Percentiles rank a stretch among this genome's conserved stretches.
Evolutionary conservation across 2,113 vertebrate species (phyloP).

Genomic region (Zosterops borbonicus): DNA sequence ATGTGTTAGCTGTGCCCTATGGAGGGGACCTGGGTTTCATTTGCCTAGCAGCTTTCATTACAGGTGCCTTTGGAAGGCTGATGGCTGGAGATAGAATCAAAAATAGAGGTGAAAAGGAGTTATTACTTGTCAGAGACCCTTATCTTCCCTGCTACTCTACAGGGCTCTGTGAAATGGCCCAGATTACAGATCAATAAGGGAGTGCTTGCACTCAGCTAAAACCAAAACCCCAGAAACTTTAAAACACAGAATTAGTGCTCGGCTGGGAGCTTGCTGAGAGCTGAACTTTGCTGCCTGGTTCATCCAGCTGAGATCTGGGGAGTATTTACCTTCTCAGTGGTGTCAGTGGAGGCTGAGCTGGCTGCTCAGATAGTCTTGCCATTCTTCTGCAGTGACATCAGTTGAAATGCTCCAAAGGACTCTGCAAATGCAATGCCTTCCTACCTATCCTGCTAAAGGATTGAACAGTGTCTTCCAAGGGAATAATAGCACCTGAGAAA

Average conservation of each 20-base stretch:
- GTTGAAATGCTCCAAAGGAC: background rate
- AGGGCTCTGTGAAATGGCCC: background rate
- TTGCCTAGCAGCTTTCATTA: slow-evolving; percentile 7
- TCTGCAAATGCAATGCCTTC: background rate
- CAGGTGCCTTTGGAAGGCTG: background rate
- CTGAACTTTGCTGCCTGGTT: background rate
- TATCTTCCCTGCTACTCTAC: background rate
- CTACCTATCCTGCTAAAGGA: background rate
- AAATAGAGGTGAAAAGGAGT: slow-evolving; percentile 14
- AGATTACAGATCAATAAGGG: background rate
- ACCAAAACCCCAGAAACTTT: background rate
- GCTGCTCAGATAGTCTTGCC: background rate
- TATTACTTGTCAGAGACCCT: slow-evolving; percentile 13
- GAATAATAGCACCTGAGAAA: background rate
- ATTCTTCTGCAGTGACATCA: background rate
- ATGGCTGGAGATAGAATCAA: background rate
- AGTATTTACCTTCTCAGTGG: background rate
- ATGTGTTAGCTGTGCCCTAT: background rate
- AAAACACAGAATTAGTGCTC: background rate
- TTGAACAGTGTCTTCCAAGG: background rate
- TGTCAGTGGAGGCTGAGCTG: background rate
- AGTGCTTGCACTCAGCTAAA: background rate
- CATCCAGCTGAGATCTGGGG: background rate
- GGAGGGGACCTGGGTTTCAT: background rate
- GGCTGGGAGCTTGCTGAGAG: background rate